Evolutionary conservation across 2,113 vertebrate species (phyloP).

Genomic region (Myotis yumanensis): DNA sequence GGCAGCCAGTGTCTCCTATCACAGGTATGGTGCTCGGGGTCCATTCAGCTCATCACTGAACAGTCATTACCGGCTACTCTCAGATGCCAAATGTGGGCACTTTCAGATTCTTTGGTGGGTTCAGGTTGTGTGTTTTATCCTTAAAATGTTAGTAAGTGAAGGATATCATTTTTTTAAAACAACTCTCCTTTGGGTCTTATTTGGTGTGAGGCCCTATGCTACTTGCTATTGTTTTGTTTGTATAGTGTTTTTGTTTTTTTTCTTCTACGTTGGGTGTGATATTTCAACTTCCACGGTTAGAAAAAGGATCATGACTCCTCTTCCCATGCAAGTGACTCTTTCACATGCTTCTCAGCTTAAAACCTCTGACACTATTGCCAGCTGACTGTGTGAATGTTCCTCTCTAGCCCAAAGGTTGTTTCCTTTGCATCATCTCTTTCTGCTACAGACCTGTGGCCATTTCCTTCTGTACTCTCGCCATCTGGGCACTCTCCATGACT

Average conservation of each 20-base stretch:
- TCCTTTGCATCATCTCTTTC: constrained; percentile 46
- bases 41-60: neutral
- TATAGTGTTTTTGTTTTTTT: neutral
- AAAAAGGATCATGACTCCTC: neutral
- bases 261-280: neutral
- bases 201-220: neutral
- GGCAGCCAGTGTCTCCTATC: neutral
- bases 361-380: neutral
- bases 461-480: constrained; percentile 15
- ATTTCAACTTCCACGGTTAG: neutral
- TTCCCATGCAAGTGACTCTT: neutral
- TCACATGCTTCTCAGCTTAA: neutral
- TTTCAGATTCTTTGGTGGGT: neutral
- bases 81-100: neutral
- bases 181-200: neutral
- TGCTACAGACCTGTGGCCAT: neutral
- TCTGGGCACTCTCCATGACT: neutral
- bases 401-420: neutral
- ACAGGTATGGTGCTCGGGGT: neutral
- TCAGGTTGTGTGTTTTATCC: neutral
- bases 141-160: neutral
- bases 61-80: neutral
- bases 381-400: neutral
- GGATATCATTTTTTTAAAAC: neutral
- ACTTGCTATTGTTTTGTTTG: neutral